These are phyloP conservation scores for Melanargia galathea DNA, from an alignment of 2,888 invertebrate species.

Conservation along the genomic window DNA sequence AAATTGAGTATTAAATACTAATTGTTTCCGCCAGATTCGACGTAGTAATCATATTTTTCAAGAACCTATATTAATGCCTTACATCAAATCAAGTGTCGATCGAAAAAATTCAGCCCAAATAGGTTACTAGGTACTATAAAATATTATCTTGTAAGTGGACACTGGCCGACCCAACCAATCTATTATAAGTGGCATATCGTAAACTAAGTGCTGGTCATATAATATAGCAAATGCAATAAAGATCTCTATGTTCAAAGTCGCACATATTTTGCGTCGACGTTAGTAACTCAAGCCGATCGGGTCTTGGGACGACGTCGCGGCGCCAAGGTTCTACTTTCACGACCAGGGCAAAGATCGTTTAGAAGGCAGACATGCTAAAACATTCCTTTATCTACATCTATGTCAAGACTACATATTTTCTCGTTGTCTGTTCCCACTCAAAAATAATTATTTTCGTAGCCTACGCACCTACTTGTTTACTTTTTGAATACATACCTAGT, in stretches of 20 bases:
- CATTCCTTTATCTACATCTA: background rate
- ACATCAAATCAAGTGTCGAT: too few relatives aligned
- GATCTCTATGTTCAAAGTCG: slow-evolving; percentile 21
- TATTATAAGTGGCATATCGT: too few relatives aligned
- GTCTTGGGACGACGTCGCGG: slow-evolving; percentile 47
- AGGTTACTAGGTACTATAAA: too few relatives aligned
- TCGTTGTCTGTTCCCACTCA: background rate
- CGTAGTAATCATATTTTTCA: too few relatives aligned
- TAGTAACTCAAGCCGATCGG: slow-evolving; percentile 39
- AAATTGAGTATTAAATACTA: too few relatives aligned
- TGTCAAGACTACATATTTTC: background rate
- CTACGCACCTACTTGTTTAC: too few relatives aligned
- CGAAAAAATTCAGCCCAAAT: too few relatives aligned
- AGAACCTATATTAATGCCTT: too few relatives aligned
- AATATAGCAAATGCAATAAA: background rate
- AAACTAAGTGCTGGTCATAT: background rate
- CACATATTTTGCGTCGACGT: slow-evolving; percentile 40
- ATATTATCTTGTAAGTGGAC: too few relatives aligned
- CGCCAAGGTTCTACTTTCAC: slow-evolving; percentile 51
- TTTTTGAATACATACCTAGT: too few relatives aligned
- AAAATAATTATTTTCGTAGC: background rate
- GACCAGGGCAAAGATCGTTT: slow-evolving; percentile 33
- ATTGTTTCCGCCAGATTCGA: too few relatives aligned
- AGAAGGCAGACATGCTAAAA: slow-evolving; percentile 11
- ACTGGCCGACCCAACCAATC: too few relatives aligned